Base-by-base conservation (phyloP, 2,888 invertebrate species). In the Byasa hedistus region DNA sequence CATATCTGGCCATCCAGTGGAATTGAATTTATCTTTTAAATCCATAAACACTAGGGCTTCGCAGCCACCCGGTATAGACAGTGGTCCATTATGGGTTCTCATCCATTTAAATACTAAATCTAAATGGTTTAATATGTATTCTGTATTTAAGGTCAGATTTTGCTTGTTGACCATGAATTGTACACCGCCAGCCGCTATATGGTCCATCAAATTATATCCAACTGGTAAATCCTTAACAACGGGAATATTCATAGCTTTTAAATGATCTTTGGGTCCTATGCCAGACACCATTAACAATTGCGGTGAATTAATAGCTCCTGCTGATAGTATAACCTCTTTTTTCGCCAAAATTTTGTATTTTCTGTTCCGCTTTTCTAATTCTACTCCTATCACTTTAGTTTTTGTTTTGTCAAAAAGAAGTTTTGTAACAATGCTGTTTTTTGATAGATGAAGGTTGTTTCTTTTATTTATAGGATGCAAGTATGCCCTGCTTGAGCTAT, bases 261-360 rank as follows among this genome's bases (percentile, higher is more conserved):
- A 85, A 76, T 95, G 93, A 39, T 90, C 84, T 68, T 81, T 91
- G 0, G 95, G 95, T 1, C 95, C 95, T 12, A 96, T 93, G 4
- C 97, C 97, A 3, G 96, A 96, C 21, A 97, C 82, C 95, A 96
- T 94, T 22, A 97, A 85, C 8, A 97, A 79, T 79, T 96, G 96
- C 0, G 97, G 96, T 8, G 96, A 93, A 83, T 96, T 95, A 44
- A 97, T 93, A 4, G 96, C 93, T 7, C 96, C 97, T 0, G 95
- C 96, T 54, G 95, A 93, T 51, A 97, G 71, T 66, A 97, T 95
- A 0, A 97, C 94, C 84, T 96, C 96, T 76, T 94, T 95, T 55
- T 86, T 93, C 2, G 95, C 95, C 72, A 91, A 83, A 57, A 94
- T 93, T 71, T 89, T 89, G 70, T 89, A 90, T 70, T 87, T 87